Evolutionary conservation across 2,888 invertebrate species (phyloP).

Genomic region (Sclerodermus sp.): DNA sequence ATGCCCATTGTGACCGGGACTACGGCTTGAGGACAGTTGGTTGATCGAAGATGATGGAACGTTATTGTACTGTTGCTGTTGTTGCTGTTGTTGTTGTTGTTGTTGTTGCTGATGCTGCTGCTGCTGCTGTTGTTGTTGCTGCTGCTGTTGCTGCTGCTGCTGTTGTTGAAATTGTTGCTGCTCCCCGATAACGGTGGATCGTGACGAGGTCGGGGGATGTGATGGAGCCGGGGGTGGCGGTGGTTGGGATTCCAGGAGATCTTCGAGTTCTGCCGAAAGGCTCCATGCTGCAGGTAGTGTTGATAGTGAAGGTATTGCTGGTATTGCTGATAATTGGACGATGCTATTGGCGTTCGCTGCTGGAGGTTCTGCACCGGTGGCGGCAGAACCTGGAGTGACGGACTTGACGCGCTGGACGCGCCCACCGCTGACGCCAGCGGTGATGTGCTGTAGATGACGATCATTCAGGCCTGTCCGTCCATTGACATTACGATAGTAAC

Average conservation of each 20-base stretch:
- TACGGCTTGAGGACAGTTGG: constrained; percentile 39
- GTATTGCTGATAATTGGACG: constrained; percentile 43
- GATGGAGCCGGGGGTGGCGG: constrained; percentile 53
- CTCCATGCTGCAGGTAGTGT: constrained; percentile 45
- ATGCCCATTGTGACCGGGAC: constrained; percentile 50
- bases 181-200: constrained; percentile 34
- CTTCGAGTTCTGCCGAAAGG: constrained; percentile 48
- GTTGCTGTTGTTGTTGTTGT: constrained; percentile 22
- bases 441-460: constrained; percentile 50
- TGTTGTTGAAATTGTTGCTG: too few species aligned
- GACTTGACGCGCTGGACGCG: constrained; percentile 45
- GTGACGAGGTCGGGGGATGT: constrained; percentile 37
- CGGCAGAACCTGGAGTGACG: constrained; percentile 11
- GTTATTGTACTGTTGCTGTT: constrained; percentile 32
- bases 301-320: constrained; percentile 46
- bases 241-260: constrained; percentile 46
- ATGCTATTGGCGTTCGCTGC: not conserved
- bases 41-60: constrained; percentile 45
- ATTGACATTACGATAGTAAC: constrained; percentile 56
- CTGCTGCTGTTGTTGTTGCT: too few species aligned
- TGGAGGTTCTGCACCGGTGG: not conserved
- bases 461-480: constrained; percentile 53
- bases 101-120: constrained; percentile 29
- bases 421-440: constrained; percentile 41
- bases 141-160: constrained; percentile 36